phyloP scores from a whole-genome alignment of 1,140 invertebrate genomes.

The Chrysopa pallens region DNA sequence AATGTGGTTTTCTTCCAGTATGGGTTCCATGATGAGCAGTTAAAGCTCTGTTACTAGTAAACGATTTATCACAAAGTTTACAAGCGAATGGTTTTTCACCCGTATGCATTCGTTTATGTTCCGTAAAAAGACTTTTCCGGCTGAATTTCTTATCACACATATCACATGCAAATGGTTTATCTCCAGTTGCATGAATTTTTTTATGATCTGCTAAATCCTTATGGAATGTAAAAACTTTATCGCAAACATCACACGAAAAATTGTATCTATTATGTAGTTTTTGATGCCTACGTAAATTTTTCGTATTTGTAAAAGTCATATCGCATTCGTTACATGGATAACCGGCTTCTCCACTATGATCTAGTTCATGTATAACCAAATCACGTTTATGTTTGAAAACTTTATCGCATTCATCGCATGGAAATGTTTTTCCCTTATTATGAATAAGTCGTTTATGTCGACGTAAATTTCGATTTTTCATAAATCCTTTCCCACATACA shows the following conservation, averaged over 20 bases:
- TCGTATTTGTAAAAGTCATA: too few relatives aligned
- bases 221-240: constrained; percentile 24
- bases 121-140: not conserved
- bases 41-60: not conserved
- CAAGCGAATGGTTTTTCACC: constrained; percentile 4
- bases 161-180: constrained; percentile 22
- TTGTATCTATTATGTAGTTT: not conserved
- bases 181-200: constrained; percentile 28
- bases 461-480: too few relatives aligned
- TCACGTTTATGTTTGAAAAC: too few relatives aligned
- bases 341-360: too few relatives aligned
- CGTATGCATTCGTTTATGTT: constrained; percentile 4
- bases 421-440: too few relatives aligned
- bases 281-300: not conserved
- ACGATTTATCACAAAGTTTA: constrained; percentile 3
- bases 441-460: too few relatives aligned
- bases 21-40: constrained; percentile 23
- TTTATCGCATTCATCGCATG: too few relatives aligned
- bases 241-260: constrained; percentile 16
- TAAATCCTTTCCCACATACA: too few relatives aligned
- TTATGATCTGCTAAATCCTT: constrained; percentile 25
- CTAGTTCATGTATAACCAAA: not conserved
- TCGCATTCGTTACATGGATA: too few relatives aligned
- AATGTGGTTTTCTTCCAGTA: constrained; percentile 24
- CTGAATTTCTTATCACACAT: constrained; percentile 29